Evolutionary conservation across 2,888 invertebrate genomes (phyloP).

Genomic region (Cryptosula pallasiana): DNA sequence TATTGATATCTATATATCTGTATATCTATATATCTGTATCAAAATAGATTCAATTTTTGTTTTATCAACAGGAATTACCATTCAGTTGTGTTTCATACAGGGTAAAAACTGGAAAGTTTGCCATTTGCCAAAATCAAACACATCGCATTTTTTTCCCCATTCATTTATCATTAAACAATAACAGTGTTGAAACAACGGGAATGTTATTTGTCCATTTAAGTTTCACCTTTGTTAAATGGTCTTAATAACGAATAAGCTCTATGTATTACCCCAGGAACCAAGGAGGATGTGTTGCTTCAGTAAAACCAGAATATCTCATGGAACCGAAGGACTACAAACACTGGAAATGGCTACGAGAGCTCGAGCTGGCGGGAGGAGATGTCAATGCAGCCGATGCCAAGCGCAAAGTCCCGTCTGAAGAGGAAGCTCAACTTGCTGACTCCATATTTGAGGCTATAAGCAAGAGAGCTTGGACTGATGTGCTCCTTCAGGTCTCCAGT

Average conservation of each 20-base stretch:
- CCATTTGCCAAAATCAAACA: too few relatives aligned
- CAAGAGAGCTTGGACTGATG: slow-evolving; percentile 51
- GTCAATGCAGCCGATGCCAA: slow-evolving; percentile 31
- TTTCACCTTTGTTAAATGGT: too few relatives aligned
- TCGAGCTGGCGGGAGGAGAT: slow-evolving; percentile 33
- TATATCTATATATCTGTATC: too few relatives aligned
- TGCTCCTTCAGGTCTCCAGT: slow-evolving; percentile 49
- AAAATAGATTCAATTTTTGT: too few relatives aligned
- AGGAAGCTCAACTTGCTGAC: slow-evolving; percentile 43
- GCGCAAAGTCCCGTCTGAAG: slow-evolving; percentile 33
- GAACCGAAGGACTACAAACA: slow-evolving; percentile 44
- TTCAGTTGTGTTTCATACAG: too few relatives aligned
- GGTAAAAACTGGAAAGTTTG: too few relatives aligned
- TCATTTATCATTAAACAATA: too few relatives aligned
- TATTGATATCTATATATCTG: too few relatives aligned
- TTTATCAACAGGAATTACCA: too few relatives aligned
- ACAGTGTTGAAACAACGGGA: too few relatives aligned
- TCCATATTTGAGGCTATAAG: slow-evolving; percentile 52
- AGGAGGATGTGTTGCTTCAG: slow-evolving; percentile 49
- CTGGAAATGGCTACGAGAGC: slow-evolving; percentile 47
- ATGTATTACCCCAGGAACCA: slow-evolving; percentile 40
- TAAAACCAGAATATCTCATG: slow-evolving; percentile 53
- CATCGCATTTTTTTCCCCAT: too few relatives aligned
- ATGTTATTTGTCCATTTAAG: too few relatives aligned
- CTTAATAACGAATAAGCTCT: neutral